Conservation (phyloP, 2,888 invertebrate species). For the Cheiracanthium punctorium region DNA sequence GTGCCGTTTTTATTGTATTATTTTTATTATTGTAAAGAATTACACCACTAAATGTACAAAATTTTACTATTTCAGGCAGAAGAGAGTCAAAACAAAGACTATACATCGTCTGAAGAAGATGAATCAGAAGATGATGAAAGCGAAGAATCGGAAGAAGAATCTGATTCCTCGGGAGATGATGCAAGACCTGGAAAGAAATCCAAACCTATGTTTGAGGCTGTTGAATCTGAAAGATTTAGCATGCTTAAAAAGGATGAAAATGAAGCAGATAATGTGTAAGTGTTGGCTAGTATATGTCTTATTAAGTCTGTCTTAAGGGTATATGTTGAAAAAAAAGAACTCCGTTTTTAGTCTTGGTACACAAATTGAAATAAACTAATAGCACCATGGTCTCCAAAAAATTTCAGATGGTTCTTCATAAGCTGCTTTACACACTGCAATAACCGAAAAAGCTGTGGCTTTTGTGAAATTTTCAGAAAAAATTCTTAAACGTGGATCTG, state of each 20-base stretch:
- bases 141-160: slow-evolving; percentile 33
- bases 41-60: not conserved
- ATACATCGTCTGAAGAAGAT: slow-evolving; percentile 25
- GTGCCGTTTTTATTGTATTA: not conserved
- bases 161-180: slow-evolving; percentile 5
- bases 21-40: not conserved
- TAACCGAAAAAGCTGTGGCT: no score
- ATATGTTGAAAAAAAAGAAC: no score
- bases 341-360: no score
- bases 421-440: no score
- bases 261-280: slow-evolving; percentile 36
- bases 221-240: slow-evolving; percentile 43
- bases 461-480: no score
- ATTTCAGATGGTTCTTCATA: no score
- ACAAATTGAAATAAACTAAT: no score
- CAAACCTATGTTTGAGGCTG: slow-evolving; percentile 21
- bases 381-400: no score
- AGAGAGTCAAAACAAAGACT: slow-evolving; percentile 18
- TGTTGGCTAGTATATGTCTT: no score
- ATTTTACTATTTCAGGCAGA: slow-evolving; percentile 27
- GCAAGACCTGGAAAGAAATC: not conserved
- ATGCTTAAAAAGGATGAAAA: slow-evolving; percentile 36
- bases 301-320: no score
- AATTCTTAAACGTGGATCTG: no score
- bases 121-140: slow-evolving; percentile 29